Evolutionary conservation across 2,888 invertebrate species (phyloP), one percentile per base, ranked within the genome.

Genomic region (Barypeithes pellucidus): DNA sequence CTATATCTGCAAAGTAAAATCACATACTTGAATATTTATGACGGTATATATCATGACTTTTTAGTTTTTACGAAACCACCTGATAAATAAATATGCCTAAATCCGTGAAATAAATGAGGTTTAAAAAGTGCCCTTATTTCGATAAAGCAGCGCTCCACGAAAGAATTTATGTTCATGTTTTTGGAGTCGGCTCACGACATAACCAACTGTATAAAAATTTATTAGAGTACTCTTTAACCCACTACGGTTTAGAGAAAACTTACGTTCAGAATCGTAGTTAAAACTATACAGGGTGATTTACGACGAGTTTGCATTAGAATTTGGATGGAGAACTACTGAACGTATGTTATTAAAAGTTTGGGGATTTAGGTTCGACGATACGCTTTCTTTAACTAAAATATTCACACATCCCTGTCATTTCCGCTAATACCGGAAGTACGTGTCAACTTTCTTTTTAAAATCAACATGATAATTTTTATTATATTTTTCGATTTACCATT

Each of bases 181-280:
- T 68, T 60, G 67, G 50, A 68, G 60, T 68, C 67, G 67, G 50
- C 57, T 68, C 67, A 68, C 67, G 67, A 61, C 67, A 68, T 68
- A 45, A 70, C 70, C 70, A 57, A 62, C 62, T 62, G 63, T 63
- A 70, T 70, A 70, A 70, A 70, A 70, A 70, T 63, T 70, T 70
- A 68, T 68, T 61, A 62, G 36, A 50, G 24, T 16, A 52, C 61
- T 60, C 39, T 68, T 68, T 62, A 68, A 68, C 60, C 68, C 61
- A 82, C 43, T 67, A 59, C 67, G 33, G 22, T 67, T 57, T 59
- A 43, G n/a, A 14, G 24, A 43, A 24, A 16, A 67, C 45, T 59
- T 45, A 43, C 36, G 9, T 57, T 57, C n/a, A 33, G 18, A 36
- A 33, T 57, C 54, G 54, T 24, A 29, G 54, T 33, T 16, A 33